A percentile compares a stretch with the other conserved stretches of the same genome.
phyloP scores from a whole-genome alignment of 1,140 invertebrate species.

The Anastrepha ludens region DNA sequence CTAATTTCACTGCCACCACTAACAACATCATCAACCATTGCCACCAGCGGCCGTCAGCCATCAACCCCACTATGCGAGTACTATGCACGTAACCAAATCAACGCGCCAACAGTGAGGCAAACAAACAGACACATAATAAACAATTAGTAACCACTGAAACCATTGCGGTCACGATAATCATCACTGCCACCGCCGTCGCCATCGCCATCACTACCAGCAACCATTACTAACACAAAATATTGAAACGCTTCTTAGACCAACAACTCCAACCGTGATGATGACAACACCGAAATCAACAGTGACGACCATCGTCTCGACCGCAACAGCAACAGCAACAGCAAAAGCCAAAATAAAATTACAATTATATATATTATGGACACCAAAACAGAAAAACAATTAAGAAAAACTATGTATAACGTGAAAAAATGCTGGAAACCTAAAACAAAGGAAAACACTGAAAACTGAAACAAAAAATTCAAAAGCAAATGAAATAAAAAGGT shows the following conservation, averaged over 20 bases:
- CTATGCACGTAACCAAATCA: constrained; percentile 8
- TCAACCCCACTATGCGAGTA: background rate
- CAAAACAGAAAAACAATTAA: background rate
- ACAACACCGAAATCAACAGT: background rate
- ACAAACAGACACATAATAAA: background rate
- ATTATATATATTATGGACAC: background rate
- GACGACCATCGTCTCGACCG: background rate
- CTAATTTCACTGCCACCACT: constrained; percentile 39
- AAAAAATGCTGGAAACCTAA: background rate
- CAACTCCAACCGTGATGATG: background rate
- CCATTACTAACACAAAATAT: background rate
- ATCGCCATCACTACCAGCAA: background rate
- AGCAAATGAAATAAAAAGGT: background rate
- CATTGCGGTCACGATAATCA: constrained; percentile 26
- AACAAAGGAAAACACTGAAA: constrained; percentile 36
- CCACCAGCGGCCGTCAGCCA: background rate
- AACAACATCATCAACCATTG: background rate
- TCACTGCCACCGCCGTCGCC: background rate
- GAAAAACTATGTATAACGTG: background rate
- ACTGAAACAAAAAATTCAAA: background rate
- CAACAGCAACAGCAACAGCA: background rate
- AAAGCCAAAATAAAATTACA: background rate
- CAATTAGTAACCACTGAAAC: constrained; percentile 48
- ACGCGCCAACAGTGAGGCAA: background rate
- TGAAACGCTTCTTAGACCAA: background rate